Base-by-base conservation (phyloP, 35 echinoderm and acorn worm genomes). In the Anneissia japonica region DNA sequence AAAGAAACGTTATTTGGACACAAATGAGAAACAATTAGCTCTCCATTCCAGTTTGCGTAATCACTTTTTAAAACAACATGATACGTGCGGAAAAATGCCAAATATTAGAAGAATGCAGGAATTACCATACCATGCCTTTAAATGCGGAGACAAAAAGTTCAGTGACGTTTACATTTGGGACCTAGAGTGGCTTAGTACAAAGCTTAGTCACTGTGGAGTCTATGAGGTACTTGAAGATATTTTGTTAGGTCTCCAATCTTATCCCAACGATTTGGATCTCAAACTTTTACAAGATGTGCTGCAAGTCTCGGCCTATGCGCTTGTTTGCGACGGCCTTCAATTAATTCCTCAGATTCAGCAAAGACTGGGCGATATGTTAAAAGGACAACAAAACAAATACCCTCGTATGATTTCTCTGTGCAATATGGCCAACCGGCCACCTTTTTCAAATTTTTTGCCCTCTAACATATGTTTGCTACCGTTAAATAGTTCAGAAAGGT, bases 161-260 rank as follows among this genome's bases (percentile, higher is more conserved):
- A 83, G 81, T 33, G 87, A 93, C 34, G 84, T 89, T 41, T 93
- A 93, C 74, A 77, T 97, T 29, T 97, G 95, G 95, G 84, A 97
- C 43, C 81, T 86, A 4, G 85, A 93, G 0, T 97, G 95, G 95
- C 17, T 97, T 28, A 80, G 74, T 33, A 26, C 73, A 45, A 97
- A 97, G 79, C 85, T 97, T 29, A 79, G 87, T 14, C 73, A 77
- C 43, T 91, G 85, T 32, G 92, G 86, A 41, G 88, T 97, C 12
- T 93, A 91, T 34, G 64, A 89, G 75, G 77, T 97, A 3, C 55
- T 97, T 21, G 89, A 93, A n/a, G 95, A 97, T 77, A 79, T 93
- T 26, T 35, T 38, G 14, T 73, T 97, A 74, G 88, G 89, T n/a
- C 85, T 78, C 23, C 56, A 77, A 36, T 51, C 73, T 46, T 46